Evolutionary conservation across 2,797 vertebrate genomes (phyloP), one percentile per base, ranked within the genome.

Genomic region (Hypotaenidia okinawae): DNA sequence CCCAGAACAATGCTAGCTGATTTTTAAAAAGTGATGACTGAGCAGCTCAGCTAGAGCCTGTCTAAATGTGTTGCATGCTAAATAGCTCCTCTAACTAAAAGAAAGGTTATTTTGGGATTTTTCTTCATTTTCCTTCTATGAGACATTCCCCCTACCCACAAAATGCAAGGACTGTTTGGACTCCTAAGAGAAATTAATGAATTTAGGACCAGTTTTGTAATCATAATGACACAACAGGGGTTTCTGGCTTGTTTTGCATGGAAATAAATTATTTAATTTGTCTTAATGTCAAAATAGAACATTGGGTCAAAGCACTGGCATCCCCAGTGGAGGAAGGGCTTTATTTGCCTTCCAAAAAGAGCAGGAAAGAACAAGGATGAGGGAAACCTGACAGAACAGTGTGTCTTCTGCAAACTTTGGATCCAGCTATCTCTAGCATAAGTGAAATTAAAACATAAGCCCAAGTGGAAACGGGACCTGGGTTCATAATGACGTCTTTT

Each of bases 201-300:
- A 58, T 79, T 93, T 74, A 90, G 12, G 35, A 68, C 21, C 57
- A 39, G 35, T 41, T 59, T 14, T 90, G 63, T 68, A 87, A 88
- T 84, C 23, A 30, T 25, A 63, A 91, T 74, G 70, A 51, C 83
- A 93, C 89, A 79, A 61, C 87, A 87, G 85, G 93, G 82, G 57
- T 28, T 84, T 84, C 83, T 95, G 89, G 35, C 57, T 93, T 90
- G 87, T 94, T 94, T 77, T 74, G 52, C 63, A 61, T 14, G 33
- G 59, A 94, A 96, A 87, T 28, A 70, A 96, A 66, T 90, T 6
- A 79, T 91, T 94, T 94, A 79, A 95, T 96, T 95, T 91, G 89
- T 82, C 64, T 87, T 90, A 63, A 91, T 51, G 59, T 91, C 80
- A 87, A 91, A 95, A 82, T 25, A 89, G 91, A 95, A 96, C 94